Base-by-base conservation (phyloP, 1,140 invertebrate genomes). In the Drosophila biarmipes region DNA sequence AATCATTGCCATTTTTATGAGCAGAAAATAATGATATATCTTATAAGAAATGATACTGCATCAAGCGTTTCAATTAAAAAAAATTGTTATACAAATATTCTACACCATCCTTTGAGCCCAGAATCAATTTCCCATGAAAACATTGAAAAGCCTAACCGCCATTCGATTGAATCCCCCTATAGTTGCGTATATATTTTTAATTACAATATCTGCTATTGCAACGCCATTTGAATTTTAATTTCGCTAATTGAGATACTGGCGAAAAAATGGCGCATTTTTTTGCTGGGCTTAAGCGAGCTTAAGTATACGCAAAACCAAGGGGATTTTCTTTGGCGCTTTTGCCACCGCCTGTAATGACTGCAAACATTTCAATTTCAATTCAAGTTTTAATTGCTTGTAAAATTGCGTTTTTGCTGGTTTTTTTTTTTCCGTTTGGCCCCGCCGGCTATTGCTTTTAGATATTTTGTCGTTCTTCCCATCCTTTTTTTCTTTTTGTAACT, bases 331-430 rank as follows among this genome's bases (percentile, higher is more conserved):
- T 37, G n/a, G 6, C 8, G 15, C 34, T 15, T 55, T 6, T 19
- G 27, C 17, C 27, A 40, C 43, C 67, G 31, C 48, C 43, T 35
- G 53, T 53, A 59, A 62, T 43, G 55, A 35, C 46, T 51, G 48
- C 51, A 73, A 74, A 84, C 80, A 82, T 75, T 78, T 82, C 72
- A 62, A 66, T 73, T 84, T 84, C 66, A 67, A 84, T 84, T 84
- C 72, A 84, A 84, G 80, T 84, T 84, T 84, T 84, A 84, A 84
- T 84, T 84, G 80, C 80, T 84, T 84, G 75, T 84, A 72, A 84
- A 84, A 84, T 79, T 84, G 71, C 35, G 54, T 79, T 74, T 31
- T 81, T 43, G 53, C 43, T 37, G 8, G 10, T 34, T 52, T 63
- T 12, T 45, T 54, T 71, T 35, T 45, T 54, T 40, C 15, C 6